Evolutionary conservation across 2,888 invertebrate species (phyloP), one percentile per base, ranked within the genome.

Genomic region (Lacanobia oleracea): DNA sequence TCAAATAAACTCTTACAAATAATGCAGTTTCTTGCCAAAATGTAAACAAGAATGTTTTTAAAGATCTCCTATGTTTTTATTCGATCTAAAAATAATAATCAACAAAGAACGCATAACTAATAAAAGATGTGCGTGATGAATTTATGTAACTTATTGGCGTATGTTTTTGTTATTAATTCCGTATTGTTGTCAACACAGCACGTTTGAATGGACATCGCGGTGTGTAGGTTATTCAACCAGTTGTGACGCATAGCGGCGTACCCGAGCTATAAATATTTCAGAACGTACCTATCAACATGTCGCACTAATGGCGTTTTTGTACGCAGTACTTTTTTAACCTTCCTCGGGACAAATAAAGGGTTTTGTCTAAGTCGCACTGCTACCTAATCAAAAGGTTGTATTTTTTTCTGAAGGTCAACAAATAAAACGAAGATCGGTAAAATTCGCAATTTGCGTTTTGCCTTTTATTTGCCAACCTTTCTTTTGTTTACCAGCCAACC

Each of bases 161-260:
- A 68, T 71, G 62, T 76, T 67, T 69, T 68, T 80, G 64, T 75
- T 79, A 66, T 79, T 16, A 72, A 56, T 81, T 72, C 21, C 57
- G 57, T 60, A 70, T 78, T 81, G 80, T 86, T 87, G 76, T 84
- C 79, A 83, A 45, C 75, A 82, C 70, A 56, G 33, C 63, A 61
- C 40, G 57, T 68, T 75, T 72, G 72, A 66, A 50, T 75, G 73
- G 62, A 73, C 79, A 76, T 75, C 72, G 74, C 82, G 75, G 75
- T 88, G 83, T 87, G 82, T 84, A 89, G 93, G 92, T 93, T 93
- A 92, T 94, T 93, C 91, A 94, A 94, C 93, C 89, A 90, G 74
- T 74, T 78, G 87, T 87, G 89, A 91, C 91, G 90, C 86, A 88
- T 84, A 76, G 40, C 70, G 62, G 66, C 72, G 61, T 72, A 77